Conservation (phyloP, 1,140 invertebrate species). For the Brachionus paranguensis region DNA sequence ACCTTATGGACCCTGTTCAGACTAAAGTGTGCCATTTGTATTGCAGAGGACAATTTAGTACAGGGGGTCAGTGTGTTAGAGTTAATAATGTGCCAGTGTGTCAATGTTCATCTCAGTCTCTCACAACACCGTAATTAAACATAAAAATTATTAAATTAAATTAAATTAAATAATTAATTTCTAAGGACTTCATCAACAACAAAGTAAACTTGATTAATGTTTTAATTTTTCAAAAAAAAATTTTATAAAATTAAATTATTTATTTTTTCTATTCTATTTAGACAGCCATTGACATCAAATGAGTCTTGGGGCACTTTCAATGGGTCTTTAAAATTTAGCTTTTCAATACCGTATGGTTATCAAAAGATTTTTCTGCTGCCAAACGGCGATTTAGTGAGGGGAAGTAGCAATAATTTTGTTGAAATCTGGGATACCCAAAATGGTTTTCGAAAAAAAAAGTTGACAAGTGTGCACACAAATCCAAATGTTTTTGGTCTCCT, state of each 20-base stretch:
- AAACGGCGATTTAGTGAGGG: neutral
- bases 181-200: neutral
- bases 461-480: neutral
- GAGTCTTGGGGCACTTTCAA: neutral
- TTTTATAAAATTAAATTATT: too few relatives aligned
- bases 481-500: neutral
- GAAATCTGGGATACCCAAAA: neutral
- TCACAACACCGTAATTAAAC: neutral
- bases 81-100: neutral
- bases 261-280: neutral
- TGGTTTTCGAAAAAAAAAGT: neutral
- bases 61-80: neutral
- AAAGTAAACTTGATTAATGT: neutral
- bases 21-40: neutral
- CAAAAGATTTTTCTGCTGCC: neutral
- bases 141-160: neutral
- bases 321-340: neutral
- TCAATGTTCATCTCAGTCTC: neutral
- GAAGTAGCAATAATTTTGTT: neutral
- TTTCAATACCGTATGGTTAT: neutral
- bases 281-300: neutral
- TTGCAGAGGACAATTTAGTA: neutral
- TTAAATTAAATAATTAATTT: neutral
- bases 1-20: neutral
- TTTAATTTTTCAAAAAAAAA: neutral